Base-by-base conservation (phyloP, 2,113 vertebrate genomes). In the Sturnus vulgaris region DNA sequence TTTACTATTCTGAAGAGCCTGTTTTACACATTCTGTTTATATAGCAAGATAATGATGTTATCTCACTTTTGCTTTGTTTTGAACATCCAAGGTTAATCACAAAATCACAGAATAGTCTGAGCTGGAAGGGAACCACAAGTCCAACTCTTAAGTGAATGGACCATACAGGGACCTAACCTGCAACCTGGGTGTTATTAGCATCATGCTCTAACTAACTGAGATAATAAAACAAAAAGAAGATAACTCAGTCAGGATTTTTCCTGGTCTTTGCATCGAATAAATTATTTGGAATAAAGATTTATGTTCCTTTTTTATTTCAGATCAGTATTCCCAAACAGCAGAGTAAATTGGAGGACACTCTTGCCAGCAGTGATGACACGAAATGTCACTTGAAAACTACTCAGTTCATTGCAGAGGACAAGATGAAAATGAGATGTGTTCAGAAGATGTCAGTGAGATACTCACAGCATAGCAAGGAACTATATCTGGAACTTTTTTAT, bases 41-140 rank as follows among this genome's bases (percentile, higher is more conserved):
- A 92, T 37, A 94, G 42, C 77, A 96, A 95, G 93, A 69, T 69
- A 82, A 87, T 87, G 78, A 94, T 94, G 57, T 71, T 95, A 92
- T 96, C 92, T 94, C 71, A 56, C 69, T 81, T 95, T 60, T 63
- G 42, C 24, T 93, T 93, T 92, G 52, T 90, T 95, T 93, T 81
- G 82, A 81, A 72, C 57, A 69, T 22, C 52, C 85, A 93, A 94
- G 85, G 85, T 96, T 95, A 94, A 95, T 33, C 23, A 70, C n/a
- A 53, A 77, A 86, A 61, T 53, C 0, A 0, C 19, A 69, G 39
- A 78, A 53, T 3, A 53, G 15, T 61, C 33, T n/a, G 28, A 53
- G 23, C 20, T 69, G 28, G 8, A 78, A 60, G 12, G n/a, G 28
- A 69, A 4, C 15, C 33, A 46, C 33, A n/a, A 86, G 47, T 16